Percentiles rank a stretch among this genome's conserved stretches.
phyloP scores from a whole-genome alignment of 2,113 vertebrate genomes.

The Gnathonemus longibarbis region DNA sequence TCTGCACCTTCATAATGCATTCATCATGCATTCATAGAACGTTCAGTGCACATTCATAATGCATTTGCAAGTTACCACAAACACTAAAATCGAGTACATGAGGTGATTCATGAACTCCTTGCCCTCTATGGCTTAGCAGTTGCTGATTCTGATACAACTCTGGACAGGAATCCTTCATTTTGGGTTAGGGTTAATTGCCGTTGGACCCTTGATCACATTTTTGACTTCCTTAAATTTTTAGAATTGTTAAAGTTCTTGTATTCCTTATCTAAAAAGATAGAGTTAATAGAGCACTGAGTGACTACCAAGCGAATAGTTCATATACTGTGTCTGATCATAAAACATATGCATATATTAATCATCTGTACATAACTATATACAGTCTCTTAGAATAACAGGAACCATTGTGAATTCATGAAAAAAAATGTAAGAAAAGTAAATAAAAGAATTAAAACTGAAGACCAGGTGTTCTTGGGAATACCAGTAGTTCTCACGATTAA shows the following conservation, averaged over 20 bases:
- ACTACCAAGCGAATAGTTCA: background rate
- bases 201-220: background rate
- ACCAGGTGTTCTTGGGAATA: background rate
- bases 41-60: too few relatives aligned
- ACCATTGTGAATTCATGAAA: background rate
- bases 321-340: background rate
- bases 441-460: background rate
- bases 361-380: background rate
- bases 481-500: background rate
- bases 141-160: background rate
- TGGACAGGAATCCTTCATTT: background rate
- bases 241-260: background rate
- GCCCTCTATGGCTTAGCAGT: background rate
- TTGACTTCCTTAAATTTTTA: background rate
- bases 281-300: background rate
- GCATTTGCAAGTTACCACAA: background rate
- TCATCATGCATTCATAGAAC: too few relatives aligned
- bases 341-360: background rate
- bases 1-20: too few relatives aligned
- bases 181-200: background rate
- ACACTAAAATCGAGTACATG: background rate
- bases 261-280: background rate
- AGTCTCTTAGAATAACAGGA: background rate
- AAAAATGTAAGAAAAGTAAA: background rate
- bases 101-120: background rate